Base-by-base conservation (phyloP, 2,113 vertebrate genomes). In the Sinocyclocheilus maitianheensis region DNA sequence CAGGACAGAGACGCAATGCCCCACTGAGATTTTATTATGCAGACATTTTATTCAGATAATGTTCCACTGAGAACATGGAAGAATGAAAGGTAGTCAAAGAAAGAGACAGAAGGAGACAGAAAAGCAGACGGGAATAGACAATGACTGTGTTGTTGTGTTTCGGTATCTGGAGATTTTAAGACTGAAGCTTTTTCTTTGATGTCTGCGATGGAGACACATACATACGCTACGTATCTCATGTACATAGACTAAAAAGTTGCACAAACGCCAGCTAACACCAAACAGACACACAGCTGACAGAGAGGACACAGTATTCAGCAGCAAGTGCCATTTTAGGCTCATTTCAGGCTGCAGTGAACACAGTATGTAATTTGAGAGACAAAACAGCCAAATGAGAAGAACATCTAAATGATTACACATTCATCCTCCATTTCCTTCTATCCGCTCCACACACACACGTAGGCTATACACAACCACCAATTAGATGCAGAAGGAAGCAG, bases 321-420 rank as follows among this genome's bases (percentile, higher is more conserved):
- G 79, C 79, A 81, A 69, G 63, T 51, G 84, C 84, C 74, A 60
- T 82, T 81, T 67, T 84, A 84, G 86, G 63, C 69, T 83, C 58
- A 74, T 87, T 89, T 82, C 79, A 84, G 67, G 62, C 87, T 91
- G 85, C 80, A 87, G 81, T 20, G 53, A 83, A 80, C 74, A 86
- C 84, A 72, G 91, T 91, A 26, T 94, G 92, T 95, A 94, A 95
- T 95, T 95, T 95, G 92, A 93, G 93, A 91, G 91, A 95, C 92
- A 94, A 93, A 94, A 93, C 92, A 92, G 91, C 89, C 93, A 88
- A 94, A 94, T 91, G 91, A 95, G 93, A 92, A 91, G 92, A 94
- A 93, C 91, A 92, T 94, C 93, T 90, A 91, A 93, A 94, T 94
- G 94, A 95, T 96, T 96, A 95, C 93, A 95, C 94, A 95, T 94